Conservation (phyloP, 2,888 invertebrate genomes). For the Eupithecia dodoneata region DNA sequence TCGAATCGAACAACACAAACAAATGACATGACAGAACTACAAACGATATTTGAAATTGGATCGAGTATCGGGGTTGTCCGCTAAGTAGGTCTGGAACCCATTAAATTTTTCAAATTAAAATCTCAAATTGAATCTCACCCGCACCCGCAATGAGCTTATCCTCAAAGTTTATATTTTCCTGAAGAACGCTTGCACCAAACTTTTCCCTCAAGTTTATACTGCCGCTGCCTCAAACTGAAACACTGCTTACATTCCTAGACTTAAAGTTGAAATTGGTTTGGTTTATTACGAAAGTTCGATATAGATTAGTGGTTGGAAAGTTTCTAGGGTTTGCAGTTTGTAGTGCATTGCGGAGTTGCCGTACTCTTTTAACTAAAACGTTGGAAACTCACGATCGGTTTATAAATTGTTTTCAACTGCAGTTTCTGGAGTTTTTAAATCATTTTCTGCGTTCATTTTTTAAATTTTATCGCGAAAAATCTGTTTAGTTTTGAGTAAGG, state of each 20-base stretch:
- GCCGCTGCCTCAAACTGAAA: conserved; percentile 33
- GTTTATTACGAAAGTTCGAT: conserved; percentile 61
- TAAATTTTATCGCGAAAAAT: not conserved
- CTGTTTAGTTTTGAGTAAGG: not conserved
- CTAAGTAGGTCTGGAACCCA: not conserved
- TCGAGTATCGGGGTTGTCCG: not conserved
- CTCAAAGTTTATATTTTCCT: conserved; percentile 40
- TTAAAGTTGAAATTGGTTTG: conserved; percentile 63
- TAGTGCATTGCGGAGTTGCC: conserved; percentile 61
- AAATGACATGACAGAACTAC: not conserved
- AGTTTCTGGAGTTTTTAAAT: conserved; percentile 32
- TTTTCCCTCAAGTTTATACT: conserved; percentile 29
- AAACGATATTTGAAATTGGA: conserved; percentile 3
- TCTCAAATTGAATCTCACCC: conserved; percentile 24
- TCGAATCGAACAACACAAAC: not conserved
- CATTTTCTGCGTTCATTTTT: conserved; percentile 22
- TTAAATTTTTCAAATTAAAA: conserved; percentile 27
- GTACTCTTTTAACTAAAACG: conserved; percentile 64
- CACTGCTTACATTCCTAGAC: conserved; percentile 48
- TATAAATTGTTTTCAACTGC: conserved; percentile 52
- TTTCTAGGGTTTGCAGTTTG: conserved; percentile 53
- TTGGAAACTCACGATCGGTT: conserved; percentile 61
- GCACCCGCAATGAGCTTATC: conserved; percentile 22
- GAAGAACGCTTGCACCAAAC: conserved; percentile 34
- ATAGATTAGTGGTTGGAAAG: conserved; percentile 66